phyloP scores from a whole-genome alignment of 2,113 vertebrate genomes.

The Thryonomys swinderianus region DNA sequence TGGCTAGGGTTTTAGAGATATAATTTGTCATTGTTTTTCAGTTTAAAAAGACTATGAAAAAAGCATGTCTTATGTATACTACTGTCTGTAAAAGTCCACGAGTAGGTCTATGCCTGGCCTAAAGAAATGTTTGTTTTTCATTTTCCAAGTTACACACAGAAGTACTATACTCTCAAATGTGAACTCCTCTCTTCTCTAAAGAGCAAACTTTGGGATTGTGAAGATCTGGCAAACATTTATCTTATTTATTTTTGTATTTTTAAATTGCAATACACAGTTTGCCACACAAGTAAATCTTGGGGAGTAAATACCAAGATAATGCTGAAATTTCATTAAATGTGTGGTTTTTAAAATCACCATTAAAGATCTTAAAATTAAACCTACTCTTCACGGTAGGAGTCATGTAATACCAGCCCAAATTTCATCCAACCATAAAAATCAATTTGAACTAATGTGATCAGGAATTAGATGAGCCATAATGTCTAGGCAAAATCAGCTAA shows the following conservation, averaged over 20 bases:
- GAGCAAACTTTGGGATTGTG: neutral
- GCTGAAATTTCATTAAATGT: slow-evolving; percentile 33
- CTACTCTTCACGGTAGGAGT: slow-evolving; percentile 64
- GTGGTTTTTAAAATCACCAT: slow-evolving; percentile 51
- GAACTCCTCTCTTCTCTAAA: neutral
- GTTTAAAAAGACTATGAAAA: neutral
- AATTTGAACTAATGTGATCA: slow-evolving; percentile 75
- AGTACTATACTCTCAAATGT: neutral
- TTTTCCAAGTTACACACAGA: neutral
- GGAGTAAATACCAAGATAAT: slow-evolving; percentile 31
- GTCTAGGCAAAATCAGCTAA: slow-evolving; percentile 73
- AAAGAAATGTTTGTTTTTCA: neutral
- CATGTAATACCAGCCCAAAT: slow-evolving; percentile 54
- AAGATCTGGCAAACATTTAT: neutral
- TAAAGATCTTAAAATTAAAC: slow-evolving; percentile 68
- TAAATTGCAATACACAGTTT: neutral
- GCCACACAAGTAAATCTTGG: neutral
- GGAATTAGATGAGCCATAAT: slow-evolving; percentile 76
- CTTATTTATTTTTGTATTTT: slow-evolving; percentile 25
- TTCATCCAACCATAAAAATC: slow-evolving; percentile 74
- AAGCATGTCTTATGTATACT: neutral
- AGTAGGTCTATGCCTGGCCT: neutral
- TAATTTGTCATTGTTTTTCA: neutral
- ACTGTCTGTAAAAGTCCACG: neutral
- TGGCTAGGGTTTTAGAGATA: neutral